A percentile compares a stretch with the other conserved stretches of the same genome.
Conservation (phyloP, 2,113 vertebrate species). For the Sapayoa aenigma region DNA sequence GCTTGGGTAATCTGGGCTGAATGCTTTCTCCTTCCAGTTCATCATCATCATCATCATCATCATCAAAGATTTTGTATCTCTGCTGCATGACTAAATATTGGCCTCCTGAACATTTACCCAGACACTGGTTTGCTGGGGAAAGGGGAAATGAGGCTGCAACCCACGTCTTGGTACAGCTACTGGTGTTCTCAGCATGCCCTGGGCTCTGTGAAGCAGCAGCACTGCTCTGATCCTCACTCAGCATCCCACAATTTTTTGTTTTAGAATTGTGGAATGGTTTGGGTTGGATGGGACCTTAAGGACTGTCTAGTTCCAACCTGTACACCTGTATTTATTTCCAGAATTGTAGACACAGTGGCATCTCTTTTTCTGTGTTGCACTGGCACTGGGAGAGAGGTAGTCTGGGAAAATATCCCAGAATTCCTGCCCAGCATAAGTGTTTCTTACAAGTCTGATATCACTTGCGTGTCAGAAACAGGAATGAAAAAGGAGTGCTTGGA, state of each 20-base stretch:
- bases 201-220: background rate
- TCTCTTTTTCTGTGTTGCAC: background rate
- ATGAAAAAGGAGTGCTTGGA: background rate
- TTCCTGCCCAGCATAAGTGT: background rate
- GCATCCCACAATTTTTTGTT: background rate
- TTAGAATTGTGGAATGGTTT: background rate
- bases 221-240: background rate
- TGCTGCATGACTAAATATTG: rapidly evolving
- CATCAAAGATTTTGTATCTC: background rate
- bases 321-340: background rate
- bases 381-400: background rate
- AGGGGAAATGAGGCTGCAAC: background rate
- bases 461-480: background rate
- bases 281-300: background rate
- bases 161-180: background rate
- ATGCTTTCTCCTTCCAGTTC: background rate
- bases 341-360: background rate
- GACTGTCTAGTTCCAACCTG: background rate
- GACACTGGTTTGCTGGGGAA: background rate
- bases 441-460: background rate
- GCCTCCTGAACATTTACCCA: background rate
- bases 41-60: too few species aligned
- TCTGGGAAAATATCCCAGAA: background rate
- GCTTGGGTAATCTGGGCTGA: background rate
- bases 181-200: too few species aligned